Percentiles rank a stretch among this genome's conserved stretches.
phyloP scores from a whole-genome alignment of 2,888 invertebrate genomes.

The Megalurothrips usitatus region DNA sequence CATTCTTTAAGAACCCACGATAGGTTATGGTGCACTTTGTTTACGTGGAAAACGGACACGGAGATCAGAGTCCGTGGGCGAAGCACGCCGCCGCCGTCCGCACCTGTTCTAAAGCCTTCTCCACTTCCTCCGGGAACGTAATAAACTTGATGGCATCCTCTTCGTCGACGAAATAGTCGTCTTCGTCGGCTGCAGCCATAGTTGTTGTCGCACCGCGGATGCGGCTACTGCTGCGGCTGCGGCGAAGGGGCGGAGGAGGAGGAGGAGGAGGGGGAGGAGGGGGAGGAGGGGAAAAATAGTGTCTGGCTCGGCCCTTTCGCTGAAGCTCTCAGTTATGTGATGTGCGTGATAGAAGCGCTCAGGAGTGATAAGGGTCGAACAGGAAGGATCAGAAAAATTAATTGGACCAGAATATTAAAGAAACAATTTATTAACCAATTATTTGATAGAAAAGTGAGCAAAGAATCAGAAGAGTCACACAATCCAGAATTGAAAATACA shows the following conservation, averaged over 20 bases:
- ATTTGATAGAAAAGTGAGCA: too few species aligned
- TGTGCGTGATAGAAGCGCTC: too few species aligned
- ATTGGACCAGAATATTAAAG: too few species aligned
- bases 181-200: conserved; percentile 41
- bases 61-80: neutral
- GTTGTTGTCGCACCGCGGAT: neutral
- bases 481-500: too few species aligned
- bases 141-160: conserved; percentile 53
- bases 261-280: too few species aligned
- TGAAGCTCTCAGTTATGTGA: too few species aligned
- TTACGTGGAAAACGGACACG: neutral
- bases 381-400: too few species aligned
- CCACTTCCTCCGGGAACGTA: conserved; percentile 76
- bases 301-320: neutral
- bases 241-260: neutral
- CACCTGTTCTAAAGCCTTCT: conserved; percentile 82
- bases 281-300: too few species aligned
- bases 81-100: conserved; percentile 28
- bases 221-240: neutral
- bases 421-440: too few species aligned
- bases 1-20: conserved; percentile 30
- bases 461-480: too few species aligned
- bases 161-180: conserved; percentile 45
- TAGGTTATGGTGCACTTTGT: neutral
- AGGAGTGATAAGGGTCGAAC: too few species aligned